Conservation (phyloP, 2,113 vertebrate species). For the Seriola quinqueradiata region DNA sequence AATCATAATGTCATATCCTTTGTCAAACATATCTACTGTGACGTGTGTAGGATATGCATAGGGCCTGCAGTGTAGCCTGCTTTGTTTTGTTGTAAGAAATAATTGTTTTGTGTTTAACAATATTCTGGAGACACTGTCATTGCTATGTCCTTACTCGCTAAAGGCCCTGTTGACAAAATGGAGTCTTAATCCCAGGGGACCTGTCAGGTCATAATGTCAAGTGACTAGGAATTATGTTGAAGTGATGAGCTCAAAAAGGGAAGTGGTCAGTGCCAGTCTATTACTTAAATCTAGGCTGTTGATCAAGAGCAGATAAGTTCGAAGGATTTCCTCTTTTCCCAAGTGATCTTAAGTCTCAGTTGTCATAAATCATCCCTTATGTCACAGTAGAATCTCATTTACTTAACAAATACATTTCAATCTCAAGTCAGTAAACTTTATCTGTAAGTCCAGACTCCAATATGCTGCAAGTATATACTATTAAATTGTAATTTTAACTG, state of each 20-base stretch:
- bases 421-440: background rate
- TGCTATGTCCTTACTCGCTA: conserved; percentile 18
- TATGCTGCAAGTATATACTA: background rate
- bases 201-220: conserved; percentile 5
- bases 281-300: background rate
- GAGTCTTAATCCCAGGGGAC: background rate
- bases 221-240: background rate
- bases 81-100: conserved; percentile 7
- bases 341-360: background rate
- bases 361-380: background rate
- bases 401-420: background rate
- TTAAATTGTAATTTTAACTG: background rate
- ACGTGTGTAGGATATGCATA: background rate
- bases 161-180: conserved; percentile 44
- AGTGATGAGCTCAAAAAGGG: background rate
- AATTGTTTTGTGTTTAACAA: background rate
- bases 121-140: background rate
- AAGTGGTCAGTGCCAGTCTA: background rate
- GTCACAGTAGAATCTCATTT: background rate
- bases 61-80: too few species aligned
- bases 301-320: background rate
- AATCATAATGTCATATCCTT: background rate
- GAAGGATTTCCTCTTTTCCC: background rate
- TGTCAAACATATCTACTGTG: background rate
- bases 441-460: background rate